These are phyloP conservation scores for Papilio elwesi DNA, from an alignment of 2,888 invertebrate species.

Conservation along the genomic window DNA sequence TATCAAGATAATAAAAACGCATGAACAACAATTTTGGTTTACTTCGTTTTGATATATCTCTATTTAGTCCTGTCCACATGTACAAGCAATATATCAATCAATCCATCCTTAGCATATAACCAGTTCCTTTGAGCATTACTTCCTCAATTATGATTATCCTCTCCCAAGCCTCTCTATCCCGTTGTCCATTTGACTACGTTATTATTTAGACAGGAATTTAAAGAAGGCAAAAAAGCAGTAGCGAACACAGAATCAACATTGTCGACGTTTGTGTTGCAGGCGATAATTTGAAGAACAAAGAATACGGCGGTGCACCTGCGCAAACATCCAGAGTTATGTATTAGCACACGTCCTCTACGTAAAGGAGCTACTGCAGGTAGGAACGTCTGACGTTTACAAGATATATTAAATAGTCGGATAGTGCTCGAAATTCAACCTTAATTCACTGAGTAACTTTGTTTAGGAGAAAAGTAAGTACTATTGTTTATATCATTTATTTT, in stretches of 20 bases:
- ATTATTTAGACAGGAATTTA: slow-evolving; percentile 27
- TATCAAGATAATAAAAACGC: too few species aligned
- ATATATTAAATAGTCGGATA: neutral
- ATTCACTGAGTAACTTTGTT: too few species aligned
- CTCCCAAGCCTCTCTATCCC: neutral
- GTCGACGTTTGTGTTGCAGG: slow-evolving; percentile 57
- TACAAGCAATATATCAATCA: too few species aligned
- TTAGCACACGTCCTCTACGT: slow-evolving; percentile 60
- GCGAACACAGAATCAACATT: slow-evolving; percentile 51
- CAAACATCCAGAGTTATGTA: slow-evolving; percentile 71
- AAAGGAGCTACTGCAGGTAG: slow-evolving; percentile 44
- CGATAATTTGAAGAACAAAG: slow-evolving; percentile 81
- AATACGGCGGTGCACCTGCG: slow-evolving; percentile 73
- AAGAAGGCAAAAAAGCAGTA: slow-evolving; percentile 37
- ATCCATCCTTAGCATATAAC: too few species aligned
- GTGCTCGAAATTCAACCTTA: neutral
- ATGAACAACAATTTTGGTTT: too few species aligned
- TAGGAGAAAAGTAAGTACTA: too few species aligned
- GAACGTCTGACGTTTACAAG: neutral
- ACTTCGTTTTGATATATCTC: too few species aligned
- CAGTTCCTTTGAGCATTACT: too few species aligned
- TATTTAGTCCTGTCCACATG: too few species aligned
- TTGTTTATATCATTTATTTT: too few species aligned
- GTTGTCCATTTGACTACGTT: neutral
- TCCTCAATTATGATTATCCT: too few species aligned